Conservation (phyloP, 1,140 invertebrate species). For the Copidosoma floridanum region DNA sequence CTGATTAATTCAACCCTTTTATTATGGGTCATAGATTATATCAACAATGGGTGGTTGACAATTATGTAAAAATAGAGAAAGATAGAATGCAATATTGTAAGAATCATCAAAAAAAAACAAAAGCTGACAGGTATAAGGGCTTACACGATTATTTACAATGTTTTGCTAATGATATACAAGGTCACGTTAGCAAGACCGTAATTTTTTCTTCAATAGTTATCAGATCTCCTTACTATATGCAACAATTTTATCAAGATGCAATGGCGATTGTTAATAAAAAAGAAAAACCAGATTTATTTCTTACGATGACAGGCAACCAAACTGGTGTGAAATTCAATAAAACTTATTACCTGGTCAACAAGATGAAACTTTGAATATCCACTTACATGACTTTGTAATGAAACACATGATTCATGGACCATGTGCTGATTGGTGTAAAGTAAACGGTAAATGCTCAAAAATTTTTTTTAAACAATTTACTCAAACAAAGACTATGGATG, state of each 20-base stretch:
- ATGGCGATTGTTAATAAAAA: background rate
- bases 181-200: constrained; percentile 11
- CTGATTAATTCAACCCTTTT: background rate
- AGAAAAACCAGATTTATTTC: background rate
- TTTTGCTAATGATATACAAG: background rate
- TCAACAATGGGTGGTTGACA: constrained; percentile 18
- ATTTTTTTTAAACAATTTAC: background rate
- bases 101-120: background rate
- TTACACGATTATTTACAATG: constrained; percentile 1
- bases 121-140: constrained; percentile 6
- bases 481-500: background rate
- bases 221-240: constrained; percentile 41
- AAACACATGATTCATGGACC: background rate
- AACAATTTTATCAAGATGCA: constrained; percentile 36
- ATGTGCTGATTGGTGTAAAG: background rate
- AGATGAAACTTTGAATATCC: background rate
- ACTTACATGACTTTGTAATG: background rate
- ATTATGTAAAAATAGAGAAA: constrained; percentile 13
- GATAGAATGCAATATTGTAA: constrained; percentile 1
- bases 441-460: background rate
- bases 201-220: constrained; percentile 41
- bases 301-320: constrained; percentile 1
- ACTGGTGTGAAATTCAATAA: constrained; percentile 16
- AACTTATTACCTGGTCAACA: background rate
- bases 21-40: constrained; percentile 7